A percentile compares a stretch with the other conserved stretches of the same genome.
phyloP scores from a whole-genome alignment of 2,797 vertebrate genomes.

The Dendrocincla tyrannina region DNA sequence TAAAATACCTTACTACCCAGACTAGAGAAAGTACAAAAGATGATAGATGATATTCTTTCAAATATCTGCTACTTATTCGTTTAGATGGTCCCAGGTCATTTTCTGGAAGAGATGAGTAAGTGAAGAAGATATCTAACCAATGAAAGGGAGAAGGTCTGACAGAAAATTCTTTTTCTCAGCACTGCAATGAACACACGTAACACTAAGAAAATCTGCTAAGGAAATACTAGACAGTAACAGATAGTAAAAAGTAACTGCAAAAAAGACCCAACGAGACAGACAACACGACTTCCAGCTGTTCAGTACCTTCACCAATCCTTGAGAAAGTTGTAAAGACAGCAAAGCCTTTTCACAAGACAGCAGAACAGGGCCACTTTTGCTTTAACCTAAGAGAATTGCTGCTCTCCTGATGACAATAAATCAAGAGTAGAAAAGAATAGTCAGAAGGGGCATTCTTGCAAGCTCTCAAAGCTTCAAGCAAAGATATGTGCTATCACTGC shows the following conservation, averaged over 20 bases:
- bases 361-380: neutral
- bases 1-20: neutral
- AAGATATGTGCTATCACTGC: neutral
- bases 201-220: neutral
- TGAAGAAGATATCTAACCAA: neutral
- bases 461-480: neutral
- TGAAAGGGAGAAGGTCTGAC: neutral
- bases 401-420: neutral
- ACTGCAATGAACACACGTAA: rapidly evolving
- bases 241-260: neutral
- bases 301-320: neutral
- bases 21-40: neutral
- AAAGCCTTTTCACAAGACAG: neutral
- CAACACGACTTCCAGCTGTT: neutral
- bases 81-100: neutral
- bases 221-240: neutral
- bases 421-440: neutral
- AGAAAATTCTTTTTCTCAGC: neutral
- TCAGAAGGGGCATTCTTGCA: neutral
- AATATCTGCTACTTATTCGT: neutral
- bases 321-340: neutral
- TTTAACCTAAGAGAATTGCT: neutral
- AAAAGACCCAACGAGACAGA: neutral
- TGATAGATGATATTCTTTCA: neutral
- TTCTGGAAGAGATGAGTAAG: neutral